Conservation (phyloP, 2,797 vertebrate species). For the Cynopterus sphinx region DNA sequence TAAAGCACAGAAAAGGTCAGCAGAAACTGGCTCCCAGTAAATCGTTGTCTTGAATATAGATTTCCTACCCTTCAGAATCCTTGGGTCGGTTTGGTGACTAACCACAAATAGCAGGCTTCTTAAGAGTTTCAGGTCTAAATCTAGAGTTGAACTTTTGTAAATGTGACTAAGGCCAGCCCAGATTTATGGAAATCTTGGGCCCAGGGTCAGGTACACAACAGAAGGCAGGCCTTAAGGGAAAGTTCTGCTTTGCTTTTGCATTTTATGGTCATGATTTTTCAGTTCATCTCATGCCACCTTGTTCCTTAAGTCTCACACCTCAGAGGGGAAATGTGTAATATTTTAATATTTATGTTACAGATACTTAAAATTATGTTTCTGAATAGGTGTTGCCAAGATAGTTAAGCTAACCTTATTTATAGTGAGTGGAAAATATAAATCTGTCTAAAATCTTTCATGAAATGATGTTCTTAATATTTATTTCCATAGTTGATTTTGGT, state of each 20-base stretch:
- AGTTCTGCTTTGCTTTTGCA: constrained; percentile 43
- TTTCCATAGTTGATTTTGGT: constrained; percentile 65
- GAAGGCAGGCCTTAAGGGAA: constrained; percentile 40
- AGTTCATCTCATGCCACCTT: constrained; percentile 66
- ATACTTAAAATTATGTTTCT: constrained; percentile 76
- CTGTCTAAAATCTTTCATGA: constrained; percentile 63
- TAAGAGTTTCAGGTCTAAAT: background rate
- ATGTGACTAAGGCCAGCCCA: background rate
- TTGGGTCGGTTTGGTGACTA: background rate
- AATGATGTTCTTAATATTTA: constrained; percentile 68
- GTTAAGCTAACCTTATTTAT: constrained; percentile 77
- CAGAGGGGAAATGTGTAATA: constrained; percentile 62
- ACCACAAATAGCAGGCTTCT: background rate
- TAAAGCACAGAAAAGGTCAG: background rate
- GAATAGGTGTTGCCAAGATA: constrained; percentile 72
- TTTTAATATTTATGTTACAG: constrained; percentile 77
- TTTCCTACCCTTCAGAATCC: background rate
- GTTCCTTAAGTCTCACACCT: constrained; percentile 69
- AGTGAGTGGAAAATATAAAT: constrained; percentile 72
- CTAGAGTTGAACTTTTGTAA: constrained; percentile 1
- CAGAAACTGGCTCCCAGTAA: background rate
- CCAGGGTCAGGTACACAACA: background rate
- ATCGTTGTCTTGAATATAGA: background rate
- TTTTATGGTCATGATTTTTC: constrained; percentile 65
- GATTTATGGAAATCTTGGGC: background rate